Percentiles rank a stretch among this genome's conserved stretches.
Conservation (phyloP, 2,113 vertebrate species). For the Alligator mississippiensis region DNA sequence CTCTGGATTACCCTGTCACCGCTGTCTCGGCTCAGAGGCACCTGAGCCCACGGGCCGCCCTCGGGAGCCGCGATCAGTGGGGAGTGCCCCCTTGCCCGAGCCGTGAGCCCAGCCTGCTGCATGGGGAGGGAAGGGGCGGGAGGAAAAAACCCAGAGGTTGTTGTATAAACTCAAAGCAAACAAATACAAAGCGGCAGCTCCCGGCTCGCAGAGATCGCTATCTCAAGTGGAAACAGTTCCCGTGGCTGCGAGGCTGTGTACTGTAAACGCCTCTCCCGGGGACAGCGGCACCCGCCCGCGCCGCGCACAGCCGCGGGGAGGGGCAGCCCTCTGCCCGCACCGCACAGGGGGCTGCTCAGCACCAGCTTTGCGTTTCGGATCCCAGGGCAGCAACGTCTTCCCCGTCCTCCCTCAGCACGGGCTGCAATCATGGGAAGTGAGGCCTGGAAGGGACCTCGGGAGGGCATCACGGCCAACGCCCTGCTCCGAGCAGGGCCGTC, state of each 20-base stretch:
- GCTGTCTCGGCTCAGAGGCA: too few relatives aligned
- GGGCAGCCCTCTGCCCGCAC: not conserved
- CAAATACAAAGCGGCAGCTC: not conserved
- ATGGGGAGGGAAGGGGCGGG: not conserved
- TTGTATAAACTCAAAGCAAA: conserved; percentile 64
- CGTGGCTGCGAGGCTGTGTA: conserved; percentile 5
- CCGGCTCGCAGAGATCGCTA: conserved; percentile 37
- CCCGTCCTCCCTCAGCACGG: too few relatives aligned
- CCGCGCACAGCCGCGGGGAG: too few relatives aligned
- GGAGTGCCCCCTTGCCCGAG: too few relatives aligned
- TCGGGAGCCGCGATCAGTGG: too few relatives aligned
- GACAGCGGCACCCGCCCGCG: not conserved
- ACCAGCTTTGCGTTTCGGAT: not conserved
- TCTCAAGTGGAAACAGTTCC: conserved; percentile 25
- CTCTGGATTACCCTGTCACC: too few relatives aligned
- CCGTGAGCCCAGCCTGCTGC: not conserved
- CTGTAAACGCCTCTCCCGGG: conserved; percentile 11
- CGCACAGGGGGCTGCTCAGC: not conserved
- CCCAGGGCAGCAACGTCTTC: too few relatives aligned
- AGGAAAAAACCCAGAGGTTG: not conserved
- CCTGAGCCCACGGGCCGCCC: too few relatives aligned
- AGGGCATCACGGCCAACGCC: too few relatives aligned
- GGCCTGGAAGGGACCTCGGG: too few relatives aligned
- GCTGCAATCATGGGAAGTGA: too few relatives aligned
- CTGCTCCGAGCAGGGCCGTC: too few relatives aligned